A percentile compares a stretch with the other conserved stretches of the same genome.
phyloP scores from a whole-genome alignment of 2,797 vertebrate genomes.

The Trichosurus vulpecula region DNA sequence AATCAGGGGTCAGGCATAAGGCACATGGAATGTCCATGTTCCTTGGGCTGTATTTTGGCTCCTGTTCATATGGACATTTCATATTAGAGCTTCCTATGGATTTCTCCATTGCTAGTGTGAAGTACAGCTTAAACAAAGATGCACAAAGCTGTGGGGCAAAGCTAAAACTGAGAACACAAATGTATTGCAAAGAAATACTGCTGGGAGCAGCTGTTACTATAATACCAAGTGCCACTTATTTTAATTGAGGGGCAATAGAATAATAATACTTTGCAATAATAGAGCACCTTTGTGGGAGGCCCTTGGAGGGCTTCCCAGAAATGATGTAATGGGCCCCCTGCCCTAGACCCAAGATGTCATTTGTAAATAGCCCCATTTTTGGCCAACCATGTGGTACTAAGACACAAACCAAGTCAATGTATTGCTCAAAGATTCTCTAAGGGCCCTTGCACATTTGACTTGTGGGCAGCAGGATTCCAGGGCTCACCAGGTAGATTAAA shows the following conservation, averaged over 20 bases:
- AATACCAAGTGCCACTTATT: slow-evolving; percentile 72
- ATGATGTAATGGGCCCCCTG: slow-evolving; percentile 31
- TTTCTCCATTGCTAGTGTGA: slow-evolving; percentile 56
- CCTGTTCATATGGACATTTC: slow-evolving; percentile 48
- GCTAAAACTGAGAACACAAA: slow-evolving; percentile 60
- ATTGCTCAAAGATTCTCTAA: slow-evolving; percentile 34
- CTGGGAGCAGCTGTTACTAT: slow-evolving; percentile 63
- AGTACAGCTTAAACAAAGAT: slow-evolving; percentile 65
- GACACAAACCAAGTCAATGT: slow-evolving; percentile 24
- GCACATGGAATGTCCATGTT: not conserved
- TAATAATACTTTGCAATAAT: slow-evolving; percentile 51
- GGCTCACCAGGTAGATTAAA: not conserved
- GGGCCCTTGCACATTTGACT: not conserved
- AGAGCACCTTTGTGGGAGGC: slow-evolving; percentile 49
- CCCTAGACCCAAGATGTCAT: slow-evolving; percentile 35
- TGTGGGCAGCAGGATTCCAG: no score
- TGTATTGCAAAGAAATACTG: slow-evolving; percentile 58
- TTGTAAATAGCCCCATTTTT: slow-evolving; percentile 51
- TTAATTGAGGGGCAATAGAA: slow-evolving; percentile 70
- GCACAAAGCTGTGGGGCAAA: slow-evolving; percentile 52
- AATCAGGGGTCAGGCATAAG: not conserved
- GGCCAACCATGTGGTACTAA: slow-evolving; percentile 53
- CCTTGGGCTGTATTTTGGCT: not conserved
- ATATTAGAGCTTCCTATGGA: slow-evolving; percentile 49
- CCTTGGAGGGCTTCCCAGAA: slow-evolving; percentile 39